phyloP scores from a whole-genome alignment of 2,888 invertebrate genomes.

The Lasioglossum zephyrum region DNA sequence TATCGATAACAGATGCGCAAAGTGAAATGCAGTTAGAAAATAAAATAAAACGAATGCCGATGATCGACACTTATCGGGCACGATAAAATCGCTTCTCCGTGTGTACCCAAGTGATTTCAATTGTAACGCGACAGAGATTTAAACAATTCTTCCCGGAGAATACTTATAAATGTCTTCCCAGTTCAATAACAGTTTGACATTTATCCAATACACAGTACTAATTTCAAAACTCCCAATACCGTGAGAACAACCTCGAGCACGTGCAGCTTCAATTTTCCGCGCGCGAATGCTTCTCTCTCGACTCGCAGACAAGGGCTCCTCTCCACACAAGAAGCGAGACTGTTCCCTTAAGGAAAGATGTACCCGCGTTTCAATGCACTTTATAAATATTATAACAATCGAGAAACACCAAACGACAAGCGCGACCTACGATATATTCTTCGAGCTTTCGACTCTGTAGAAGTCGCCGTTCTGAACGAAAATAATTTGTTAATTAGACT shows the following conservation, averaged over 20 bases:
- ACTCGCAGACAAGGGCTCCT: neutral
- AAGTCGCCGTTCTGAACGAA: neutral
- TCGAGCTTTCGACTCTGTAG: neutral
- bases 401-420: neutral
- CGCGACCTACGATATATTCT: neutral
- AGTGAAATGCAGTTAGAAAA: neutral
- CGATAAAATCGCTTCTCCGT: neutral
- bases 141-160: neutral
- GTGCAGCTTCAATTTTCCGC: neutral
- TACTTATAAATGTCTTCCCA: neutral
- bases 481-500: neutral
- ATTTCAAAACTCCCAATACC: constrained; percentile 7
- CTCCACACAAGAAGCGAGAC: neutral
- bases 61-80: neutral
- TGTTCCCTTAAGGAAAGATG: neutral
- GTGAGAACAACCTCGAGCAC: constrained; percentile 3
- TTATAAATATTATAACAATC: neutral
- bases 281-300: neutral
- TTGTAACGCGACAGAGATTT: neutral
- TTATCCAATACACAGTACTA: neutral
- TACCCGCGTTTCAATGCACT: neutral
- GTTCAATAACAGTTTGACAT: neutral
- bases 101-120: neutral
- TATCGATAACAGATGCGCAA: neutral
- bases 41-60: neutral